Evolutionary conservation across 1,140 invertebrate genomes (phyloP).

Genomic region (Caerostris darwini): DNA sequence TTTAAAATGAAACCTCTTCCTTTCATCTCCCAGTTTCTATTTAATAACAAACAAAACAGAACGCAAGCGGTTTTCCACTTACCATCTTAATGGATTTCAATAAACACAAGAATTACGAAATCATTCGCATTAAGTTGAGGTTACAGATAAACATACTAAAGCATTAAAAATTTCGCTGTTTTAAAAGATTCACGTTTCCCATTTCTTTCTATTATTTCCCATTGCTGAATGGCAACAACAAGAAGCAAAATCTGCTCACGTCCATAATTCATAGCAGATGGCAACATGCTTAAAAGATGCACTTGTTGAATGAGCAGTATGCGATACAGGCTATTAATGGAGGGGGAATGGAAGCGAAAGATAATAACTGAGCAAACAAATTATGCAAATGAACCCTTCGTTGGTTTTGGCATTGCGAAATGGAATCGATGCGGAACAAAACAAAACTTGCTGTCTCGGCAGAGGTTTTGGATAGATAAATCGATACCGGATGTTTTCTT

Average conservation of each 20-base stretch:
- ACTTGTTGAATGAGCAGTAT: conserved; percentile 34
- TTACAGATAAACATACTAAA: neutral
- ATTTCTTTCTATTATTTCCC: neutral
- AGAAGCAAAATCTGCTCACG: neutral
- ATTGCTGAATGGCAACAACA: neutral
- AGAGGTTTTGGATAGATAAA: no score
- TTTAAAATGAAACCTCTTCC: no score
- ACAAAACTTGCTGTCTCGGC: neutral
- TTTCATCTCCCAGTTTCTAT: no score
- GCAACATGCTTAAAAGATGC: neutral
- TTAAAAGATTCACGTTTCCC: neutral
- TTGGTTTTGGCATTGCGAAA: neutral
- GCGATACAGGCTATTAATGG: neutral
- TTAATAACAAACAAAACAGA: no score
- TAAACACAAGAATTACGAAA: neutral
- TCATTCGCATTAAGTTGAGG: neutral
- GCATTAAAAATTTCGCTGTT: neutral
- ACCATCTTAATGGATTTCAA: no score
- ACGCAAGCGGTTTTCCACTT: no score
- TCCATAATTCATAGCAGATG: neutral
- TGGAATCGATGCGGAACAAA: neutral
- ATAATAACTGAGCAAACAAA: conserved; percentile 45
- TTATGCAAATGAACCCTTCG: conserved; percentile 16
- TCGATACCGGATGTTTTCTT: no score
- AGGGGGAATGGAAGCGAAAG: neutral